phyloP scores from a whole-genome alignment of 2,888 invertebrate genomes.

The Steinernema hermaphroditum region DNA sequence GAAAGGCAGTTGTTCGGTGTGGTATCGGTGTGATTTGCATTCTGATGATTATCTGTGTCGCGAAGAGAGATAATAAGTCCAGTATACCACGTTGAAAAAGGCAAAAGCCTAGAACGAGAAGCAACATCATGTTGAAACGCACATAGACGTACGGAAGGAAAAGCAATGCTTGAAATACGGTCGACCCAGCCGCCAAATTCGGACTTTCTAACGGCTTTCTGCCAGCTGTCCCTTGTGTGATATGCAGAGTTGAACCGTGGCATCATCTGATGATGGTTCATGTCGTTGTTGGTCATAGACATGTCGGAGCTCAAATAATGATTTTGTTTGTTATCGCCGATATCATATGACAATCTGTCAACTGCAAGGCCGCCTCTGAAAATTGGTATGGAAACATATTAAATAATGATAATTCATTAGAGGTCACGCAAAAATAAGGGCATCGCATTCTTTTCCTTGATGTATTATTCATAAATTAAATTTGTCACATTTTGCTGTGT shows the following conservation, averaged over 20 bases:
- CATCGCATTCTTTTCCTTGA: no score
- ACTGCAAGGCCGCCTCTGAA: background rate
- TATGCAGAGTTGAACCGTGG: background rate
- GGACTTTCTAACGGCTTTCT: constrained; percentile 31
- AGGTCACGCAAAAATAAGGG: no score
- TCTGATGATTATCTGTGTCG: constrained; percentile 27
- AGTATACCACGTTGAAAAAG: constrained; percentile 57
- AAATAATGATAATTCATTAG: no score
- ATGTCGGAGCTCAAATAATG: background rate
- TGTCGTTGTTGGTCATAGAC: background rate
- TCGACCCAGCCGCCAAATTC: constrained; percentile 61
- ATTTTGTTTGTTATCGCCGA: background rate
- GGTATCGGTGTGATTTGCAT: no score
- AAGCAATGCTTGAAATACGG: constrained; percentile 57
- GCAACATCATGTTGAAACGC: background rate
- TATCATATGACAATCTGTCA: background rate
- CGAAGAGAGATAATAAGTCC: constrained; percentile 53
- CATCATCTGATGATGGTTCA: constrained; percentile 9
- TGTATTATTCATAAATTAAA: no score
- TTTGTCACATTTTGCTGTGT: no score
- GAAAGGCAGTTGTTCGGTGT: background rate
- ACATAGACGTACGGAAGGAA: constrained; percentile 52
- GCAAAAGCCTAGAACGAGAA: constrained; percentile 53
- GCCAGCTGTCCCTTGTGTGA: constrained; percentile 29
- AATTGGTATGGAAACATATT: no score